Evolutionary conservation across 2,888 invertebrate species (phyloP), one percentile per base, ranked within the genome.

Genomic region (Neria commutata): DNA sequence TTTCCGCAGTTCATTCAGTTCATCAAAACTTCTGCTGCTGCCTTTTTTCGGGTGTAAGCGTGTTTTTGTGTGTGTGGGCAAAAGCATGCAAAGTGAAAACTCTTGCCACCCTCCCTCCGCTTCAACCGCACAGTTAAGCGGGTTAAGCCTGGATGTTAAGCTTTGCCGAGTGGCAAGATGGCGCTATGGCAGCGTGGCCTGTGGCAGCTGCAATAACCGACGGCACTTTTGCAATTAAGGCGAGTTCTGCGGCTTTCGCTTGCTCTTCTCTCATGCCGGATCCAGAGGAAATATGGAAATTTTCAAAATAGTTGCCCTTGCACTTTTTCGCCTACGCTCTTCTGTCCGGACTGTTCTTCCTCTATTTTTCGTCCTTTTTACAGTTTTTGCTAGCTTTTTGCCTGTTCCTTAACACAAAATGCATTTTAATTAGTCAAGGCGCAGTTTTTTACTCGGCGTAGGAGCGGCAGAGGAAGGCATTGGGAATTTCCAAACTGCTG

Each of bases 211-310:
- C 58, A 61, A 61, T 64, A 62, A 64, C 66, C 65, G 62, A 26
- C 61, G 66, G 64, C 65, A 62, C 65, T 67, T 64, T 69, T 63
- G 67, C 67, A 69, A 67, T 69, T 69, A 67, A 63, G 63, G 65
- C 65, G 51, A 64, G 59, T 62, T 65, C 62, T 62, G 57, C 53
- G 62, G 62, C n/a, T n/a, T n/a, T n/a, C n/a, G n/a, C n/a, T n/a
- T n/a, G n/a, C n/a, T n/a, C n/a, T n/a, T n/a, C n/a, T n/a, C n/a
- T n/a, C n/a, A n/a, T 55, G 1, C 40, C 24, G 23, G 8, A 37
- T 21, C 33, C 51, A 42, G 10, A 19, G 58, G 46, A 60, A 53
- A 58, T 6, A 51, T 2, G 47, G 45, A 62, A 56, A 33, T 55
- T 45, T 14, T 3, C 25, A 33, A 49, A 37, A 51, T 26, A 49